Conservation (phyloP, 2,888 invertebrate genomes). For the Lepas anatifera region DNA sequence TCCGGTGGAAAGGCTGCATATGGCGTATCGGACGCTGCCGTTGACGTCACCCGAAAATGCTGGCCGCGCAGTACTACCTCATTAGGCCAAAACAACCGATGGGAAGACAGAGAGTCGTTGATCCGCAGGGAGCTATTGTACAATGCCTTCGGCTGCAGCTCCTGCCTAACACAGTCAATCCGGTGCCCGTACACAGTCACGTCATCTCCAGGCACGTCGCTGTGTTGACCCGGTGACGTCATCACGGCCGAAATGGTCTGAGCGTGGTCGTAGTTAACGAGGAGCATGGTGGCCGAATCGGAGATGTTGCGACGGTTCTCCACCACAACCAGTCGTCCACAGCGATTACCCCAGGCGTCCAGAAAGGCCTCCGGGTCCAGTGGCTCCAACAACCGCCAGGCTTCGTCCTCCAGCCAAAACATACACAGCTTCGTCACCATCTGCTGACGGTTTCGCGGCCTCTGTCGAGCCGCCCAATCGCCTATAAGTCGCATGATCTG, state of each 20-base stretch:
- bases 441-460: background rate
- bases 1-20: background rate
- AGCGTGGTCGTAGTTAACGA: background rate
- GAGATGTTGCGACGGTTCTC: background rate
- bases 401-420: background rate
- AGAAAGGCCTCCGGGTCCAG: background rate
- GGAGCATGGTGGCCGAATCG: background rate
- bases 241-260: background rate
- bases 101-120: background rate
- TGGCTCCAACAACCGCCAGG: background rate
- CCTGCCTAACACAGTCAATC: background rate
- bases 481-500: background rate
- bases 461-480: background rate
- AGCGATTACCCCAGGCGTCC: background rate
- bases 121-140: background rate
- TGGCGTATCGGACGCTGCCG: background rate
- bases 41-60: background rate
- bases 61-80: background rate
- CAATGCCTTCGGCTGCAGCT: background rate
- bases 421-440: background rate
- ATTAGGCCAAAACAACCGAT: too few species aligned
- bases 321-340: background rate
- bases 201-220: too few species aligned
- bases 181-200: background rate
- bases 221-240: too few species aligned